Base-by-base conservation (phyloP, 2,113 vertebrate genomes). In the Bettongia penicillata region DNA sequence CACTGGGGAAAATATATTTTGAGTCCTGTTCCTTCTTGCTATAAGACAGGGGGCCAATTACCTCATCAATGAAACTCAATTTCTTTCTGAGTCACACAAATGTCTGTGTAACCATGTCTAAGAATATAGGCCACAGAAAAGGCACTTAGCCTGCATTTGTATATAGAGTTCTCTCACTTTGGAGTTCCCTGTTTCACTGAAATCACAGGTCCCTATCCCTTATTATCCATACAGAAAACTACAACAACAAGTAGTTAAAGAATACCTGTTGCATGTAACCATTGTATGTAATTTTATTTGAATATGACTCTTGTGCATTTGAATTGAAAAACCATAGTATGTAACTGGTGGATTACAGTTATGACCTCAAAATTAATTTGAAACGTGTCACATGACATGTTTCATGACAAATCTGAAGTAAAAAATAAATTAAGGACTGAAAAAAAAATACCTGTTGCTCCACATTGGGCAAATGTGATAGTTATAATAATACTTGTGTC, bases 351-450 rank as follows among this genome's bases (percentile, higher is more conserved):
- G 94, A 91, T 95, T 95, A 91, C 49, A 28, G 0, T 95, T 57
- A 7, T 24, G 3, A 53, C 93, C 91, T 97, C 37, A 89, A 96
- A 68, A 61, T 94, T 97, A 97, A 97, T 95, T 96, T 97, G 84
- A 95, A 93, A 92, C 92, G 95, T 92, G 91, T 89, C 94, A 91
- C 94, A 96, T 95, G 96, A 96, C 89, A 90, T 94, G 94, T 24
- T 95, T 95, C 95, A 90, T 52, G 49, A 93, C 84, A 96, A 94
- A 92, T 97, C 96, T 28, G 31, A 91, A 97, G 91, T 43, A 95
- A 94, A 97, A 96, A 97, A 97, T 95, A 96, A 98, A 95, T 94
- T 48, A n/a, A 96, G 96, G 96, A 8, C 23, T 93, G 95, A 1
- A 48, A 48, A 48, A 48, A 48, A 48, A 48, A 48, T 48, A 48